Evolutionary conservation across 2,888 invertebrate species (phyloP), one percentile per base, ranked within the genome.

Genomic region (Cyclophora albipunctata): DNA sequence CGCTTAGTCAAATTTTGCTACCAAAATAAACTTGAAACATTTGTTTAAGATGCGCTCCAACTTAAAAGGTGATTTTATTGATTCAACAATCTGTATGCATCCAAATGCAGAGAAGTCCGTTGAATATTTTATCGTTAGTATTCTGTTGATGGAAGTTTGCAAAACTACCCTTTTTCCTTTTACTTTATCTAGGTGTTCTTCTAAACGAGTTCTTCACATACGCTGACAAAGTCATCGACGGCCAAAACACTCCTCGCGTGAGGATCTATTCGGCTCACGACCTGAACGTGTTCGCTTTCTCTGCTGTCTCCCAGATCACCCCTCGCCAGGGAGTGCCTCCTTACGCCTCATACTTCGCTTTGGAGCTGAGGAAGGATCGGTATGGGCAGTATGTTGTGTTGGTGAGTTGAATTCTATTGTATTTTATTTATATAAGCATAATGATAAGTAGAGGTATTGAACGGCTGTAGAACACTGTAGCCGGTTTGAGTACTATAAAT

Each of bases 331-430:
- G 68, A 0, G 63, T 63, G 0, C 67, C 71, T 0, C 42, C 51
- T 4, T 73, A 69, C 45, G 55, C 55, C 0, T 48, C 70, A 0
- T 53, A 46, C 0, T 66, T 60, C 54, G 48, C 69, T 3, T 50
- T 78, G 7, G 78, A 78, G 45, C 52, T 78, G 43, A 66, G 76
- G 33, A 62, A 50, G 40, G 43, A 43, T 0, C 46, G 44, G 0
- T 66, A 69, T 20, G 71, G 66, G 5, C 45, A 69, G 46, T 69
- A 66, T 53, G 61, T 74, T 44, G 72, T 78, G 2, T 47, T 71
- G 66, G 77, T 76, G 48, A 69, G 73, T 61, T 37, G 20, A 20
- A 2, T 20, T 20, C 20, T 20, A 20, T 20, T 20, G 20, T 20
- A 20, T 20, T 20, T 20, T 20, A 20, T 20, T 20, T 1, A 20